phyloP scores from a whole-genome alignment of 2,888 invertebrate species.

The Rhyacophila evoluta region DNA sequence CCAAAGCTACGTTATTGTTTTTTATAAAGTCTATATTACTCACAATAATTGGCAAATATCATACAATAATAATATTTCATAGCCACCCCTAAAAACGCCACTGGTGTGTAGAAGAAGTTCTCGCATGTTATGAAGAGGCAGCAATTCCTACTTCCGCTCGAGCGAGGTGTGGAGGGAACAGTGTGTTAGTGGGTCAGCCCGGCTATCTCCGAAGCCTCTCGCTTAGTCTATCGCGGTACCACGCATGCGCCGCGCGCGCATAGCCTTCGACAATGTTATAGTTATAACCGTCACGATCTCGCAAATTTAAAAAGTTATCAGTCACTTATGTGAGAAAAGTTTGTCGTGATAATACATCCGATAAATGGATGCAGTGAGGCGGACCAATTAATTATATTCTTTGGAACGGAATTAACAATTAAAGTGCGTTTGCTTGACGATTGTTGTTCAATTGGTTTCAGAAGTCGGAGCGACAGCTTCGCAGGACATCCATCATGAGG shows the following conservation, averaged over 20 bases:
- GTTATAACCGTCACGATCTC: constrained; percentile 7
- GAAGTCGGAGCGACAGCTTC: constrained; percentile 66
- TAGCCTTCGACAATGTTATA: constrained; percentile 27
- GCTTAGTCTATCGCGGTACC: constrained; percentile 42
- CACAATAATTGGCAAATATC: too few relatives aligned
- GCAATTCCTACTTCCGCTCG: constrained; percentile 26
- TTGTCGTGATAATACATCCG: background rate
- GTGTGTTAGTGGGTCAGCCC: constrained; percentile 68
- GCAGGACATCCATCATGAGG: constrained; percentile 67
- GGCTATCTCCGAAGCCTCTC: background rate
- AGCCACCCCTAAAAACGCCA: background rate
- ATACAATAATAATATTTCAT: too few relatives aligned
- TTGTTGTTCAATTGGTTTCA: constrained; percentile 57
- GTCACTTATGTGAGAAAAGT: background rate
- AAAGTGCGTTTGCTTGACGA: constrained; percentile 34
- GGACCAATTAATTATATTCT: background rate
- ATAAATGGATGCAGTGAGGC: background rate
- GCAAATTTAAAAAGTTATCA: constrained; percentile 2
- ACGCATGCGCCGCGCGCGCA: constrained; percentile 47
- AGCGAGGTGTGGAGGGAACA: constrained; percentile 57
- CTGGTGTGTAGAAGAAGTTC: constrained; percentile 14
- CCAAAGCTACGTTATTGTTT: too few relatives aligned
- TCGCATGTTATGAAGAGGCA: constrained; percentile 12
- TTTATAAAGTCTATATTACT: too few relatives aligned
- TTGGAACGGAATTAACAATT: background rate